phyloP scores from a whole-genome alignment of 2,797 vertebrate genomes.

The Crax fasciolata region DNA sequence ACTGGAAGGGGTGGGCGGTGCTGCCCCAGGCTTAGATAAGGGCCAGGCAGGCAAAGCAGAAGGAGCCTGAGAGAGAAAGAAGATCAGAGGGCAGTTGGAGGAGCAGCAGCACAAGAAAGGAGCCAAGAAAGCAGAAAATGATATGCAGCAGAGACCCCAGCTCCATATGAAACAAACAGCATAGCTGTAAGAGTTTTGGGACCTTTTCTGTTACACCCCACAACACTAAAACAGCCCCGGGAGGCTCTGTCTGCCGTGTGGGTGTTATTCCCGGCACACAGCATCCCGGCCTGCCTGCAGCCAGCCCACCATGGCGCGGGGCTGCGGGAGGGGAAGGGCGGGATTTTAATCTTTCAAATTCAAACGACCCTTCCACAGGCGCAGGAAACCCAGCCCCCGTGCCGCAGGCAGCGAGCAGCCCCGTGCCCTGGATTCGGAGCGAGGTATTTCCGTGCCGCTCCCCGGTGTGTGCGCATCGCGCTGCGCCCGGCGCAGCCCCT shows the following conservation, averaged over 20 bases:
- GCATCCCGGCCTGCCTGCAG: neutral
- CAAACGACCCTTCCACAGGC: neutral
- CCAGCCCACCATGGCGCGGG: accelerated
- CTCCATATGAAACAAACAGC: no score
- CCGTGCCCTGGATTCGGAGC: neutral
- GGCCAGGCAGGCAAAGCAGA: no score
- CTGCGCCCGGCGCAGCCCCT: conserved; percentile 27
- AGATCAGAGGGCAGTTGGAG: no score
- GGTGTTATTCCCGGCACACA: neutral
- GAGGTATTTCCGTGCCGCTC: neutral
- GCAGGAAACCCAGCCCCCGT: neutral
- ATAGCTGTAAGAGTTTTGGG: no score
- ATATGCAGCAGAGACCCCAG: no score
- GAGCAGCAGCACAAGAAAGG: no score
- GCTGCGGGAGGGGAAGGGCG: neutral
- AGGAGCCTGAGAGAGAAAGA: no score
- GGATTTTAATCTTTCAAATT: neutral
- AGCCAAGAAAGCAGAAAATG: no score
- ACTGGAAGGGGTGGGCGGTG: no score
- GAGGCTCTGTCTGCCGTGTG: neutral
- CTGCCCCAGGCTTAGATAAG: no score
- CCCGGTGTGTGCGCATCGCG: neutral
- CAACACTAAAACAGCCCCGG: neutral
- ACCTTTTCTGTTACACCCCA: no score
- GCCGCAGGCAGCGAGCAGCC: neutral